These are phyloP conservation scores for Ciona savignyi DNA, from an alignment of 23 tunicate species.

Conservation along the genomic window DNA sequence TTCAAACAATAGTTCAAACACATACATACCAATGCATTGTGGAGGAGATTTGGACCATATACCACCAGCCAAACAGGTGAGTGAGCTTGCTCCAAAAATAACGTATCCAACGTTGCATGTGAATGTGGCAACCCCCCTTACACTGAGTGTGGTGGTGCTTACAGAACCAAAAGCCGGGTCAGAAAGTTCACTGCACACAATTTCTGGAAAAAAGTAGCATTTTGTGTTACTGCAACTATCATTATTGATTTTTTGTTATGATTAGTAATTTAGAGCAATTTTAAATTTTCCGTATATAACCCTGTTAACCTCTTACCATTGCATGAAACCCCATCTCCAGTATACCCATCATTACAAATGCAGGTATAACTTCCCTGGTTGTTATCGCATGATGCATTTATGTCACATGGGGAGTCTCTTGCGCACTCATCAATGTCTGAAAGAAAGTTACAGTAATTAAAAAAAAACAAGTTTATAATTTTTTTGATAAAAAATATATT, in stretches of 20 bases:
- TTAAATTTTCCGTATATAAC: too few relatives aligned
- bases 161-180: not conserved
- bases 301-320: not conserved
- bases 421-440: not conserved
- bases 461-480: not conserved
- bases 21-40: not conserved
- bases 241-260: too few relatives aligned
- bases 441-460: too few relatives aligned
- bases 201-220: not conserved
- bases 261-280: too few relatives aligned
- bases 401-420: not conserved
- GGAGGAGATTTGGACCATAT: not conserved
- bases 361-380: constrained; percentile 1
- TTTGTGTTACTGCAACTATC: too few relatives aligned
- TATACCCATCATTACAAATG: not conserved
- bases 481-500: too few relatives aligned
- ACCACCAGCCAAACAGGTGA: not conserved
- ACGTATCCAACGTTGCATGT: not conserved
- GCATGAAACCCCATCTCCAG: not conserved
- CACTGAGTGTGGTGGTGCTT: not conserved
- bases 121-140: not conserved
- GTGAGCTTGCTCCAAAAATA: not conserved
- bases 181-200: not conserved
- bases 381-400: not conserved
- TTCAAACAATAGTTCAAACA: too few relatives aligned